These are phyloP conservation scores for Scaptodrosophila latifasciaeformis DNA, from an alignment of 2,888 invertebrate genomes.

Conservation along the genomic window DNA sequence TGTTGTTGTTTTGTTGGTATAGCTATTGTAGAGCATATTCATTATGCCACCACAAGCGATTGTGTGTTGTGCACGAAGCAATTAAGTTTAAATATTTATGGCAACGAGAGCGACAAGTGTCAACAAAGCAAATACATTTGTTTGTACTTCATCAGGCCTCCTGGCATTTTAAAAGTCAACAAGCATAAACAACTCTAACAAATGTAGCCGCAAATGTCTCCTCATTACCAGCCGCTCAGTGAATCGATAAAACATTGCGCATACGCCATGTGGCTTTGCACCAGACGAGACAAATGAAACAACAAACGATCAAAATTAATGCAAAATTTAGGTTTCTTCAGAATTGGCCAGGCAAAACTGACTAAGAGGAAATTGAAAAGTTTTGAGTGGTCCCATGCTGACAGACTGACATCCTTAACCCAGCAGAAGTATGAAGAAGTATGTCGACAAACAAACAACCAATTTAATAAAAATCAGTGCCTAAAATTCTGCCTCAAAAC, in stretches of 20 bases:
- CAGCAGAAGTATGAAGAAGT: no score
- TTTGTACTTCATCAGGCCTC: conserved; percentile 20
- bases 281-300: neutral
- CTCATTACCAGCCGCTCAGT: neutral
- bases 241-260: conserved; percentile 12
- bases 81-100: conserved; percentile 46
- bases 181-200: neutral
- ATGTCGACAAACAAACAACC: no score
- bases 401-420: no score
- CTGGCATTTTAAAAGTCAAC: conserved; percentile 7
- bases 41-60: conserved; percentile 20
- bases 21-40: no score
- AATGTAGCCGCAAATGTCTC: neutral
- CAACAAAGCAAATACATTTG: conserved; percentile 12
- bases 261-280: neutral
- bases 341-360: conserved; percentile 8
- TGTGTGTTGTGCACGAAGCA: conserved; percentile 24
- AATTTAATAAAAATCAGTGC: conserved; percentile 10
- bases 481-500: neutral
- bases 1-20: conserved; percentile 17
- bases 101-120: conserved; percentile 11
- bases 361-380: conserved; percentile 17
- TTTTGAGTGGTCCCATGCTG: conserved; percentile 8
- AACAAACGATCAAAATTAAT: neutral
- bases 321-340: no score